A percentile compares a stretch with the other conserved stretches of the same genome.
phyloP scores from a whole-genome alignment of 2,888 invertebrate genomes.

The Himalopsyche kuldschensis region DNA sequence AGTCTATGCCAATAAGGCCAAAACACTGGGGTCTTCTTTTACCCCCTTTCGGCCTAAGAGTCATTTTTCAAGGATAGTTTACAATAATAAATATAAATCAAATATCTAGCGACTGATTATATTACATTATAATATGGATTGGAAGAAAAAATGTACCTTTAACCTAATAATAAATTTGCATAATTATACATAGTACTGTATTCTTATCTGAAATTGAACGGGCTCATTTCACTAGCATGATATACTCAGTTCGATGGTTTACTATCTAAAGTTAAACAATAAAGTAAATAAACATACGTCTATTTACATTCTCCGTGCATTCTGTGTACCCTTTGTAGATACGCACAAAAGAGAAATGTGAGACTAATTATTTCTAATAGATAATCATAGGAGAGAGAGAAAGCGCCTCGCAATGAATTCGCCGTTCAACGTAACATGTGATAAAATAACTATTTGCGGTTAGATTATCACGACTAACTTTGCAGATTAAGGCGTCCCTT shows the following conservation, averaged over 20 bases:
- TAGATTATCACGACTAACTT: constrained; percentile 28
- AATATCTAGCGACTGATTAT: too few species aligned
- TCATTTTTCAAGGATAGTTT: too few species aligned
- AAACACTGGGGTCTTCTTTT: too few species aligned
- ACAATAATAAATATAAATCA: too few species aligned
- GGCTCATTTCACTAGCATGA: not conserved
- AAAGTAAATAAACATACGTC: constrained; percentile 23
- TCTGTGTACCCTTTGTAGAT: constrained; percentile 31
- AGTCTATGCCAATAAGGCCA: too few species aligned
- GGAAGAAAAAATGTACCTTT: too few species aligned
- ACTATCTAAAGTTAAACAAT: not conserved
- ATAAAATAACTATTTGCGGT: constrained; percentile 30
- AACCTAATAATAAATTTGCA: too few species aligned
- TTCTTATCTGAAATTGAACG: too few species aligned
- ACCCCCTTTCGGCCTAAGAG: too few species aligned
- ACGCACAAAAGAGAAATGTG: not conserved
- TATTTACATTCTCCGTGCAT: constrained; percentile 29
- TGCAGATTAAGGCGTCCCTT: constrained; percentile 32
- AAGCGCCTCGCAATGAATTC: not conserved
- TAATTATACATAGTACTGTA: too few species aligned
- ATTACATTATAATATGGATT: too few species aligned
- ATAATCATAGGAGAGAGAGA: not conserved
- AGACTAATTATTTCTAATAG: not conserved
- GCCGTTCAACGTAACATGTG: not conserved
- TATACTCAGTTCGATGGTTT: not conserved